Base-by-base conservation (phyloP, 2,797 vertebrate genomes). In the Xenops minutus region DNA sequence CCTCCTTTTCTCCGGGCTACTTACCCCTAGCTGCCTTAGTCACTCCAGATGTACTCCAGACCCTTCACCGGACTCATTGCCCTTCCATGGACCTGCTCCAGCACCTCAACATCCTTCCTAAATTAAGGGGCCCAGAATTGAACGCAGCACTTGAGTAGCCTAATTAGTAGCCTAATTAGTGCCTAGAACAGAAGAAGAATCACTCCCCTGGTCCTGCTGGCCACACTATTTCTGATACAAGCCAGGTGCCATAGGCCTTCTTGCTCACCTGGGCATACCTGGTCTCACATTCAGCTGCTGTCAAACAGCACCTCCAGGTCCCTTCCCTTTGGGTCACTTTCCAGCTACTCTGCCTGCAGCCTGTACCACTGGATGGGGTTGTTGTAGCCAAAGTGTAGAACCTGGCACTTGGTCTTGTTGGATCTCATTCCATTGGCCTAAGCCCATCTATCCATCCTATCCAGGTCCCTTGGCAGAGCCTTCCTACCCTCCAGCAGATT, bases 101-200 rank as follows among this genome's bases (percentile, higher is more conserved):
- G 22, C 5, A 19, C 71, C 6, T n/a, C 36, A 49, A 17, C 7
- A 11, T 32, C 32, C 11, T 22, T 58, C 9, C 26, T 26, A 37
- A 22, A 21, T 0, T 32, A 26, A 32, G 18, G 10, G 7, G 12
- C 27, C 36, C 52, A 51, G 32, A 75, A 22, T 21, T 30, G 36
- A 16, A 34, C 21, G 11, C 7, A 15, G 24, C 6, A 4, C 12
- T n/a, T 6, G 6, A 0, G n/a, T n/a, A n/a, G n/a, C n/a, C n/a
- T n/a, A n/a, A n/a, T n/a, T n/a, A n/a, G 0, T 32, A 48, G 29
- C 9, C 48, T 46, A 24, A 29, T 8, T 30, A n/a, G 41, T 6
- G 15, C 15, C 4, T 11, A 63, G 9, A 5, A 34, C 20, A 39
- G 3, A 19, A 29, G 15, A 48, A 23, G n/a, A 46, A 55, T 54